A percentile compares a stretch with the other conserved stretches of the same genome.
Conservation (phyloP, 2,888 invertebrate genomes). For the Leucoptera coffeella region DNA sequence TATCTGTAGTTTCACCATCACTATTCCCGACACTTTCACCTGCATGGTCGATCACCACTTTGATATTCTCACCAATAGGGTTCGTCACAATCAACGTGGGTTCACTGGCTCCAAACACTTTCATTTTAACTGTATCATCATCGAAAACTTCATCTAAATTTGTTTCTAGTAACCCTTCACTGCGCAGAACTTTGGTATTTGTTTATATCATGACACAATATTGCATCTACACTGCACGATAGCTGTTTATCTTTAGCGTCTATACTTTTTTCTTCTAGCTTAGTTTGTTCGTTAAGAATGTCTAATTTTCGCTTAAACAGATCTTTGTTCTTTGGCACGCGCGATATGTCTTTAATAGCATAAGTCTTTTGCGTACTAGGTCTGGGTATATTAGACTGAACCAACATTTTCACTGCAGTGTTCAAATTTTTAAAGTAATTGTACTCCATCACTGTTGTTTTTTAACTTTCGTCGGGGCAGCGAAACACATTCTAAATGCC, state of each 20-base stretch:
- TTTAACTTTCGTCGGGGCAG: too few species aligned
- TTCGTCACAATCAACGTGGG: slow-evolving; percentile 18
- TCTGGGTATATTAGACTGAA: slow-evolving; percentile 42
- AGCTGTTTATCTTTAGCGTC: too few species aligned
- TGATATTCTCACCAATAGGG: background rate
- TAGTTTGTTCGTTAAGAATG: slow-evolving; percentile 15
- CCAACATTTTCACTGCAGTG: slow-evolving; percentile 47
- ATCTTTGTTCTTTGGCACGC: slow-evolving; percentile 11
- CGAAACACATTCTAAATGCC: too few species aligned
- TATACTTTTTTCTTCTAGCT: slow-evolving; percentile 21
- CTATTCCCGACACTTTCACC: slow-evolving; percentile 13
- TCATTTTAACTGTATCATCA: slow-evolving; percentile 27
- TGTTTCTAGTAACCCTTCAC: slow-evolving; percentile 51
- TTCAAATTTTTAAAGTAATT: slow-evolving; percentile 33
- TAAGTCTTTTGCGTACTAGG: slow-evolving; percentile 27
- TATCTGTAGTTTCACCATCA: slow-evolving; percentile 30
- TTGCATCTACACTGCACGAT: slow-evolving; percentile 36
- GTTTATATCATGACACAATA: slow-evolving; percentile 22
- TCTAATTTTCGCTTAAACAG: slow-evolving; percentile 11
- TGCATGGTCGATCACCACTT: background rate
- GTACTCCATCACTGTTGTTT: slow-evolving; percentile 50
- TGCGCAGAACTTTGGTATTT: slow-evolving; percentile 44
- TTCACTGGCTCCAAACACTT: slow-evolving; percentile 38
- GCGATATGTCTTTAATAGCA: slow-evolving; percentile 17
- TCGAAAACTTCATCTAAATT: slow-evolving; percentile 44